These are phyloP conservation scores for Cerceris rybyensis DNA, from an alignment of 2,888 invertebrate species.

Conservation along the genomic window DNA sequence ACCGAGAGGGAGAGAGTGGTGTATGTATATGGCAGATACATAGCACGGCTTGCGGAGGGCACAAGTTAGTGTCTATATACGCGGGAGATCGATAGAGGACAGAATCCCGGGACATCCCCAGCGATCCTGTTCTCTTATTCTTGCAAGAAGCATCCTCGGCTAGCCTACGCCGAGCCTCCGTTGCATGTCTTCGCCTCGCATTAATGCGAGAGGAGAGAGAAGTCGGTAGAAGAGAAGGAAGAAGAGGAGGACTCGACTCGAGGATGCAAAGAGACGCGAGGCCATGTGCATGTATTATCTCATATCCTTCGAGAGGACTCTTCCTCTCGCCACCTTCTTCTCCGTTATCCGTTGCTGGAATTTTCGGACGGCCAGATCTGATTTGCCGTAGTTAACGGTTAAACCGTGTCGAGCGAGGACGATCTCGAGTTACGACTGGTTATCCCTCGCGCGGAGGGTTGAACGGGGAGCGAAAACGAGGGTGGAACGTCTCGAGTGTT, in stretches of 20 bases:
- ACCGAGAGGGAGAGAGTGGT: conserved; percentile 48
- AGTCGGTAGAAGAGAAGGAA: conserved; percentile 7
- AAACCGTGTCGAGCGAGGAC: conserved; percentile 9
- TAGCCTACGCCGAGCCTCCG: conserved; percentile 67
- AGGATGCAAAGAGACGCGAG: conserved; percentile 4
- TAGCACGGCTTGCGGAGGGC: conserved; percentile 78
- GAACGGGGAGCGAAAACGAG: background rate
- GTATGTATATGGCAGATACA: conserved; percentile 73
- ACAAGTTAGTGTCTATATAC: conserved; percentile 80
- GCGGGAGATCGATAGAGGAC: conserved; percentile 80
- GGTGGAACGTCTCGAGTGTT: background rate
- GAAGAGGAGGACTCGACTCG: background rate
- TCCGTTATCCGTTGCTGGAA: conserved; percentile 8
- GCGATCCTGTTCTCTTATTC: conserved; percentile 81
- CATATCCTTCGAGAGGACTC: conserved; percentile 12
- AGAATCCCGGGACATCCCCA: conserved; percentile 81
- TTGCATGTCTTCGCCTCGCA: conserved; percentile 69
- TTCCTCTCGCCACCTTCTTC: conserved; percentile 7
- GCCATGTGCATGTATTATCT: conserved; percentile 47
- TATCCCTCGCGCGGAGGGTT: background rate
- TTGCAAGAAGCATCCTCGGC: conserved; percentile 79
- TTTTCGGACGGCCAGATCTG: conserved; percentile 18
- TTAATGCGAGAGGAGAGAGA: conserved; percentile 58
- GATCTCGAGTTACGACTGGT: conserved; percentile 5
- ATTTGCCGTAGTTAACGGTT: conserved; percentile 10